Evolutionary conservation across 23 tunicate species (phyloP), one percentile per base, ranked within the genome.

Genomic region (Halocynthia roretzi): DNA sequence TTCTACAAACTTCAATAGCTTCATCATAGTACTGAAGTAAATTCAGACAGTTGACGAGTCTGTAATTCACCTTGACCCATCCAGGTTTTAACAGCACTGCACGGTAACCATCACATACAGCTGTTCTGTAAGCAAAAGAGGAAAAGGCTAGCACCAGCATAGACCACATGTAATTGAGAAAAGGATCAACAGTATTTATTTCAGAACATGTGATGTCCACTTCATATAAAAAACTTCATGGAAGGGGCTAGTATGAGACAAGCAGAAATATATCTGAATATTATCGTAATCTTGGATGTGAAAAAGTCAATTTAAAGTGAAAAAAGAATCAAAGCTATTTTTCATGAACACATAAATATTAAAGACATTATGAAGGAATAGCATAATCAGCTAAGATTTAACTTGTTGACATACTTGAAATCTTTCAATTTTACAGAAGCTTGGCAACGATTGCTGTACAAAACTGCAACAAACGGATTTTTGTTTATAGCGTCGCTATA

Each of bases 371-470:
- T 68, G 19, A 68, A 68, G 14, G 19, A 12, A 15, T 22, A 22
- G 19, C n/a, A 68, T 68, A 19, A 1, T 18, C 1, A 31, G 44
- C 44, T 4, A 31, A 31, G 44, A 31, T 31, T 31, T 31, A 31
- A 31, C 44, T 31, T 31, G 72, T 17, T 10, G 12, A 64, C 67
- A 52, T 79, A 88, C 95, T 83, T 78, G 64, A 56, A 88, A 48
- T 88, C 55, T 58, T 83, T 63, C 8, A 67, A 64, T n/a, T 78
- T 82, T 52, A 88, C 57, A 0, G 82, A 77, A 62, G 87, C 69
- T 40, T 71, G 83, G 65, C 95, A 88, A 9, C 95, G 81, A 58
- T 88, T 88, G 53, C 84, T 84, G 67, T 88, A 88, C 53, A 78
- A 51, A 57, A 83, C 74, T 65, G 84, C 66, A 67, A 56, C 80